Evolutionary conservation across 2,888 invertebrate genomes (phyloP).

Genomic region (Lamellibrachia satsuma): DNA sequence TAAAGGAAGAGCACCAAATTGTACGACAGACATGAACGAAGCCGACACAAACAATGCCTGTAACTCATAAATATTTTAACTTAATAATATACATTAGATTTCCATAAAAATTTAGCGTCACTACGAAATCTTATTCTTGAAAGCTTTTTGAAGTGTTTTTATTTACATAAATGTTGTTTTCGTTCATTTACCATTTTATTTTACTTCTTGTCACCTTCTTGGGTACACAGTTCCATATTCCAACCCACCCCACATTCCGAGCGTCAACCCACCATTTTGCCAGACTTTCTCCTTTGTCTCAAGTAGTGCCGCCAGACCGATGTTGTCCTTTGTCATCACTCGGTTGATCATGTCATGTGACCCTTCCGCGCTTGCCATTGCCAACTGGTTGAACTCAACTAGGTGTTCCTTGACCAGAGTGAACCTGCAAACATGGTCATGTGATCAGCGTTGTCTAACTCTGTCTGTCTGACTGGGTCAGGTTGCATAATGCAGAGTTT

Average conservation of each 20-base stretch:
- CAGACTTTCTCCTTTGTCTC: conserved; percentile 93
- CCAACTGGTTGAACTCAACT: conserved; percentile 97
- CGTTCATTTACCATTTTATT: not conserved
- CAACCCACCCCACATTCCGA: not conserved
- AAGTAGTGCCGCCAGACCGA: conserved; percentile 92
- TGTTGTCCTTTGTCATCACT: conserved; percentile 99
- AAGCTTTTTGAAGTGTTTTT: too few relatives aligned
- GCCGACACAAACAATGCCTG: too few relatives aligned
- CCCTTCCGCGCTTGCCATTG: conserved; percentile 97
- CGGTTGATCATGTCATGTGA: conserved; percentile 98
- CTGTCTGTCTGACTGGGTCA: not conserved
- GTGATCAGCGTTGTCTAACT: not conserved
- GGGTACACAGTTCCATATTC: not conserved
- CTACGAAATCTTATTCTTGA: too few relatives aligned
- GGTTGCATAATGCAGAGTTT: not conserved
- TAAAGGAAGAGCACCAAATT: not conserved
- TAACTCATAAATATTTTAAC: too few relatives aligned
- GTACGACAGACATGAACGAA: too few relatives aligned
- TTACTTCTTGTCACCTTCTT: not conserved
- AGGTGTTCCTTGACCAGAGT: conserved; percentile 92
- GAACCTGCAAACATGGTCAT: conserved; percentile 74
- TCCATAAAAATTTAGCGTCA: too few relatives aligned
- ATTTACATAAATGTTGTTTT: not conserved
- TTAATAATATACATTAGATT: too few relatives aligned
- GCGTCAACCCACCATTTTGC: conserved; percentile 52